A percentile compares a stretch with the other conserved stretches of the same genome.
Conservation (phyloP, 2,888 invertebrate genomes). For the Himalopsyche kuldschensis region DNA sequence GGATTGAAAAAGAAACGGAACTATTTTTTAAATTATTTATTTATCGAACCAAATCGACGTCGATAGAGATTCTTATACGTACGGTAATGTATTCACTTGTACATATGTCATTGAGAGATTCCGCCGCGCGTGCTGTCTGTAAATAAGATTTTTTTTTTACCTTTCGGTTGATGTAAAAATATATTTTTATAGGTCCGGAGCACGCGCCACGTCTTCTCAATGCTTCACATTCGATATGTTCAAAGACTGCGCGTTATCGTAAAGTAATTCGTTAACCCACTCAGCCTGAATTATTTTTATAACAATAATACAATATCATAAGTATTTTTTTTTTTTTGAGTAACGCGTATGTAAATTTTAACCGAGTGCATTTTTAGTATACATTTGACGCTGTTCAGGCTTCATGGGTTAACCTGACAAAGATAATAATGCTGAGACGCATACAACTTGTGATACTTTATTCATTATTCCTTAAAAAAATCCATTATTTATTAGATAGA, state of each 20-base stretch:
- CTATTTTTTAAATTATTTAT: not conserved
- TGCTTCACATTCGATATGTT: not conserved
- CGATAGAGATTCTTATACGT: not conserved
- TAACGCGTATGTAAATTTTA: no score
- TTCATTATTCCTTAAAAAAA: not conserved
- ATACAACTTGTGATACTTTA: not conserved
- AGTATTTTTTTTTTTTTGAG: no score
- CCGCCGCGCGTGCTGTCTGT: not conserved
- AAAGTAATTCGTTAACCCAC: not conserved
- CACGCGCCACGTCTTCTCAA: not conserved
- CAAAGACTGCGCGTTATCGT: not conserved
- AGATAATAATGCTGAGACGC: not conserved
- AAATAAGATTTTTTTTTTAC: not conserved
- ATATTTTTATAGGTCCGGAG: not conserved
- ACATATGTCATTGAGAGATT: not conserved
- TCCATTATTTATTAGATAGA: no score
- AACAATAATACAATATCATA: no score
- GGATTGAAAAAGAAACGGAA: not conserved
- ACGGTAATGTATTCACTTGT: not conserved
- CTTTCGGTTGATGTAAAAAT: not conserved
- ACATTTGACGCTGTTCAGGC: no score
- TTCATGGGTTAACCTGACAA: not conserved
- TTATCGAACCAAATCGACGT: not conserved
- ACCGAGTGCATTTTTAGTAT: no score
- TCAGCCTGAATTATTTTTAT: no score